These are phyloP conservation scores for Liasis olivaceus DNA, from an alignment of 2,797 vertebrate species.

Conservation along the genomic window DNA sequence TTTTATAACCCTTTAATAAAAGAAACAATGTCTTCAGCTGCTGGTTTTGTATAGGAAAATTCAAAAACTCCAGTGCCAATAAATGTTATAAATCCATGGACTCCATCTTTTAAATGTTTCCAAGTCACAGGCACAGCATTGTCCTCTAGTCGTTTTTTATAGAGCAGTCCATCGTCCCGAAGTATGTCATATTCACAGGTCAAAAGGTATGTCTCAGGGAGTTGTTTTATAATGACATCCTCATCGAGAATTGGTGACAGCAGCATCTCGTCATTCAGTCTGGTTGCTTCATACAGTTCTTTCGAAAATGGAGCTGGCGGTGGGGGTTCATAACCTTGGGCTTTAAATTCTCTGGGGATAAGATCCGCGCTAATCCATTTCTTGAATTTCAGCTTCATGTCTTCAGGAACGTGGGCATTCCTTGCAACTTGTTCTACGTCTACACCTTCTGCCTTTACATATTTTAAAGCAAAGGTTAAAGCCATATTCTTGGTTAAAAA, in stretches of 20 bases:
- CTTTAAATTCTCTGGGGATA: constrained; percentile 78
- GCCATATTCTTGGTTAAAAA: constrained; percentile 70
- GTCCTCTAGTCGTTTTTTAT: constrained; percentile 55
- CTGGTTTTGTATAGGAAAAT: constrained; percentile 68
- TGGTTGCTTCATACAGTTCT: constrained; percentile 59
- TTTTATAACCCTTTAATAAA: constrained; percentile 76
- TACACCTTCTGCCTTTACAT: constrained; percentile 68
- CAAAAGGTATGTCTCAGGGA: constrained; percentile 80
- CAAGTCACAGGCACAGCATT: constrained; percentile 79
- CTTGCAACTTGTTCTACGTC: constrained; percentile 57
- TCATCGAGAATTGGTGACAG: constrained; percentile 80
- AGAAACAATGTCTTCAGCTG: constrained; percentile 63
- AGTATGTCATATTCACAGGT: constrained; percentile 85
- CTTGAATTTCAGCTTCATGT: constrained; percentile 70
- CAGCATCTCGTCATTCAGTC: constrained; percentile 47
- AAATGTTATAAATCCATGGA: constrained; percentile 79
- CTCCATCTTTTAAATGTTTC: constrained; percentile 80
- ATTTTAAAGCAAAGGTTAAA: constrained; percentile 70
- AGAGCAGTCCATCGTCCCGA: constrained; percentile 84
- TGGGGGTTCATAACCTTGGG: constrained; percentile 55
- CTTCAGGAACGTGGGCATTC: constrained; percentile 73
- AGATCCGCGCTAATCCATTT: constrained; percentile 80
- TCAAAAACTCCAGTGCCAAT: background rate
- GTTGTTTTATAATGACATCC: constrained; percentile 72
- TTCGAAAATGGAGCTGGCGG: constrained; percentile 53